These are phyloP conservation scores for Diadema setosum DNA, from an alignment of 35 echinoderm and acorn worm species.

Conservation along the genomic window DNA sequence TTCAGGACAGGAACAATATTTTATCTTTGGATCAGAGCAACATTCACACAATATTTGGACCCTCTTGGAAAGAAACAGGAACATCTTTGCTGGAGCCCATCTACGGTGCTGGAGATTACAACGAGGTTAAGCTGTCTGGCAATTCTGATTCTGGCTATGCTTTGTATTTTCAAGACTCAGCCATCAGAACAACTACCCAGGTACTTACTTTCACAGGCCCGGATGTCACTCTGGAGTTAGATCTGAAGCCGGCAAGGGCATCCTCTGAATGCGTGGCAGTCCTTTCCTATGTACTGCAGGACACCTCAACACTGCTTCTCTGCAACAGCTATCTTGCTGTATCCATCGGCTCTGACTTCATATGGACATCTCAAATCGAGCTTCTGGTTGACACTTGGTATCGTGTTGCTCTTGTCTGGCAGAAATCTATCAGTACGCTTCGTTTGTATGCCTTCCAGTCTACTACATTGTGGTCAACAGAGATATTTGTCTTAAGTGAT, in stretches of 20 bases:
- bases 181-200: not conserved
- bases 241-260: not conserved
- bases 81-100: constrained; percentile 40
- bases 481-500: constrained; percentile 19
- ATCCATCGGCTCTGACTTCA: not conserved
- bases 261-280: constrained; percentile 35
- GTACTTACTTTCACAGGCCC: constrained; percentile 70
- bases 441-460: constrained; percentile 50
- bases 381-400: constrained; percentile 64
- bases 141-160: constrained; percentile 69
- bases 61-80: constrained; percentile 20
- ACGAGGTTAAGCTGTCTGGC: constrained; percentile 42
- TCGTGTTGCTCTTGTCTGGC: constrained; percentile 58
- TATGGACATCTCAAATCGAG: constrained; percentile 6
- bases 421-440: constrained; percentile 13
- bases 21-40: constrained; percentile 33
- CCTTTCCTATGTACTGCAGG: constrained; percentile 47
- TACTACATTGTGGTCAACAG: not conserved
- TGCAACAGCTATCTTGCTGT: constrained; percentile 33
- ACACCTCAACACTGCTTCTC: constrained; percentile 36
- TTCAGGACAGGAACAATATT: not conserved
- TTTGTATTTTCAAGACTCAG: constrained; percentile 66
- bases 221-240: constrained; percentile 82
- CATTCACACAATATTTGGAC: constrained; percentile 69
- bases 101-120: constrained; percentile 37